A percentile compares a stretch with the other conserved stretches of the same genome.
Evolutionary conservation across 2,797 vertebrate genomes (phyloP).

Genomic region (Sebastes aleutianus): DNA sequence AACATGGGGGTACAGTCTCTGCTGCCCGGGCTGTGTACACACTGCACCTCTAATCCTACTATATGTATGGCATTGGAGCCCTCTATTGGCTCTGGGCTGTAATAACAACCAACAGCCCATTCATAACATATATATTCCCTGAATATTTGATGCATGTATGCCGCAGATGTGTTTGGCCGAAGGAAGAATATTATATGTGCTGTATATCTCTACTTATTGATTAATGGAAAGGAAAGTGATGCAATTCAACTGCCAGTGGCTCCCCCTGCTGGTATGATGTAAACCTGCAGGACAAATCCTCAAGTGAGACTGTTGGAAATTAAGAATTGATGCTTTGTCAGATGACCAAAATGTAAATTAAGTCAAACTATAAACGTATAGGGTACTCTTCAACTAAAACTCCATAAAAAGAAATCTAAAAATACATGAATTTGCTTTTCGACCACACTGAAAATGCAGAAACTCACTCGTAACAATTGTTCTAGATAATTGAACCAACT

Average conservation of each 20-base stretch:
- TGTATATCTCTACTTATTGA: not conserved
- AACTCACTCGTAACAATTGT: not conserved
- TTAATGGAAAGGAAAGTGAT: no score
- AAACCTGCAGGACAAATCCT: not conserved
- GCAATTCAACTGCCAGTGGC: not conserved
- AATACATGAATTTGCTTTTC: not conserved
- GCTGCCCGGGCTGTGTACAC: no score
- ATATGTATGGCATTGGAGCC: no score
- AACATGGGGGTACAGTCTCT: no score
- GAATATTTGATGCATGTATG: not conserved
- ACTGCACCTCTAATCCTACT: no score
- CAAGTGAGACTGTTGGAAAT: not conserved
- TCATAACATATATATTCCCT: not conserved
- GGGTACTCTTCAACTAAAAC: not conserved
- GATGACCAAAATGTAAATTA: not conserved
- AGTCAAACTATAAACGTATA: not conserved
- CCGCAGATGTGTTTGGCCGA: not conserved
- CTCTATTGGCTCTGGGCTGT: no score
- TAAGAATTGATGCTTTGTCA: not conserved
- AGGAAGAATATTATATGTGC: not conserved
- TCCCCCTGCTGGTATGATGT: constrained; percentile 39
- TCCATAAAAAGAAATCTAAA: not conserved
- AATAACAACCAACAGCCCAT: no score
- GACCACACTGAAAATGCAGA: not conserved
- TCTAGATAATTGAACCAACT: not conserved